Evolutionary conservation across 2,113 vertebrate genomes (phyloP), one percentile per base, ranked within the genome.

Genomic region (Tautogolabrus adspersus): DNA sequence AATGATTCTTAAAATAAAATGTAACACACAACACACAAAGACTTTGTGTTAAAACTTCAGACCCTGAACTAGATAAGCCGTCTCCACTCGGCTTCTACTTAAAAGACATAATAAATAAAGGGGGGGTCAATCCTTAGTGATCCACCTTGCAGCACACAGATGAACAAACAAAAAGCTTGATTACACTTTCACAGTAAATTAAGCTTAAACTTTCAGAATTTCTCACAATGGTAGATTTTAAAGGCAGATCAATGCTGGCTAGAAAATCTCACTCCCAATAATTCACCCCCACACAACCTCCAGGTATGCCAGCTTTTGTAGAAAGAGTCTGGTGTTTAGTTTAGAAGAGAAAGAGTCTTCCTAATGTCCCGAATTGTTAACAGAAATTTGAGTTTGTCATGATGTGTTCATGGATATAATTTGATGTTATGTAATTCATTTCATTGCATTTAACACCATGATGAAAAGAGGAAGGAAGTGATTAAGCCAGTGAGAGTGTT

Each of bases 391-490:
- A 54, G 16, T 64, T 51, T 37, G 46, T 47, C 23, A 5, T 22
- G 13, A 15, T 58, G n/a, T 15, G 57, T 70, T 61, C 11, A 56
- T 22, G 58, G 13, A 16, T 11, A 26, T 19, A 34, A 30, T 46
- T 0, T n/a, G 22, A 34, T 19, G 19, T 66, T 59, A 19, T 40
- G 23, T 37, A 46, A 34, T 34, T 5, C 21, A 11, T 1, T 13
- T 85, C 22, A 44, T 2, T 46, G 38, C 40, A 38, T 63, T 73
- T 75, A 55, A 22, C 23, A 44, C 10, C 42, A 65, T 37, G 40
- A 77, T 56, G 51, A 72, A 37, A 68, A 64, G n/a, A 70, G 46
- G 57, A 56, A 52, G 47, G 49, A 79, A 65, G 54, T 15, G 23
- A 54, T 55, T 19, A 30, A 66, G 60, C 13, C 37, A 75, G 23